Percentiles rank a stretch among this genome's conserved stretches.
Conservation (phyloP, 2,888 invertebrate species). For the Sericinus montela region DNA sequence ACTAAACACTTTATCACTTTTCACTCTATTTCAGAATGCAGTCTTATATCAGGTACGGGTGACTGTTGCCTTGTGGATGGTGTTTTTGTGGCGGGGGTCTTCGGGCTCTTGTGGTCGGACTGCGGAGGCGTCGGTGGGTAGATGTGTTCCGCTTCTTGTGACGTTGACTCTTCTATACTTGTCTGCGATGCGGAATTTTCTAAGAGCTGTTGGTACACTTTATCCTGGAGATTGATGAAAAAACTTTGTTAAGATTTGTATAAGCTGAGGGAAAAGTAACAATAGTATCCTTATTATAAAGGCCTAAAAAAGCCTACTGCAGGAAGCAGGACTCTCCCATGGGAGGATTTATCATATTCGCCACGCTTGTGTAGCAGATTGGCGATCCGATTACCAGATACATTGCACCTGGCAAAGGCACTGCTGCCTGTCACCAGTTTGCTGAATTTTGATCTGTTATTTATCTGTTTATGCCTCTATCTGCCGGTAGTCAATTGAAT, state of each 20-base stretch:
- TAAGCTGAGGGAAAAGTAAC: too few species aligned
- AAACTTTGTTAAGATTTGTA: background rate
- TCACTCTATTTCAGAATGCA: constrained; percentile 28
- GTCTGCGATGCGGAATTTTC: constrained; percentile 36
- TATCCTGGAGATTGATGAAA: constrained; percentile 41
- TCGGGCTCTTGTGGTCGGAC: constrained; percentile 70
- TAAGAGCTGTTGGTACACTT: constrained; percentile 52
- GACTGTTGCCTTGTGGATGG: constrained; percentile 47
- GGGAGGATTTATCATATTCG: too few species aligned
- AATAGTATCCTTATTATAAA: too few species aligned
- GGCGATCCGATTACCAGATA: too few species aligned
- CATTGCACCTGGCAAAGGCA: too few species aligned
- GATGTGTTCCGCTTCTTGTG: constrained; percentile 43
- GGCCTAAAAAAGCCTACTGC: too few species aligned
- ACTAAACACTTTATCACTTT: background rate
- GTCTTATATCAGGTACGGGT: constrained; percentile 31
- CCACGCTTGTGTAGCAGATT: too few species aligned
- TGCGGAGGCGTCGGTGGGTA: constrained; percentile 70
- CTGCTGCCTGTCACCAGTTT: too few species aligned
- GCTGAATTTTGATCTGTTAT: too few species aligned
- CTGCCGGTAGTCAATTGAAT: too few species aligned
- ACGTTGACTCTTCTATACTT: constrained; percentile 30
- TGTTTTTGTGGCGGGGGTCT: constrained; percentile 53
- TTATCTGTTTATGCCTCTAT: too few species aligned
- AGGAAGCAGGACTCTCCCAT: too few species aligned